phyloP scores from a whole-genome alignment of 2,113 vertebrate species.

The Microcebus murinus region DNA sequence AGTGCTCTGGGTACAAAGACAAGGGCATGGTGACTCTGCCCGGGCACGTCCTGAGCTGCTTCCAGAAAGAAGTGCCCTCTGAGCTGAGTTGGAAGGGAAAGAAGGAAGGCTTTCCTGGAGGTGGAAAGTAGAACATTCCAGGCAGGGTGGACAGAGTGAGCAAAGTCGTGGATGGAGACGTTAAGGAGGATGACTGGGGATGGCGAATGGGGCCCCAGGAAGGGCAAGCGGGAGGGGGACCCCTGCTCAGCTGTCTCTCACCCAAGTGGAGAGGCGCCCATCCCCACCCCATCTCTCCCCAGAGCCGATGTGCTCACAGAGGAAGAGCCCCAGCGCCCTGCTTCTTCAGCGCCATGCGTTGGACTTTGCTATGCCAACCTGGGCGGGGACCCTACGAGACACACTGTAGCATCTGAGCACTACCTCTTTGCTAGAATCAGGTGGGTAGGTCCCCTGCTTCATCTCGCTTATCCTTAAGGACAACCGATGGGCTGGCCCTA shows the following conservation, averaged over 20 bases:
- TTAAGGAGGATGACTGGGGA: not conserved
- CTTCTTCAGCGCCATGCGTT: accelerated
- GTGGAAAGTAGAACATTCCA: not conserved
- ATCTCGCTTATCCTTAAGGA: not conserved
- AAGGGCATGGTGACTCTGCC: not conserved
- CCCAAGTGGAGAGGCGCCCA: no score
- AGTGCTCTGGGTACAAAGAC: not conserved
- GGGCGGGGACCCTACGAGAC: accelerated
- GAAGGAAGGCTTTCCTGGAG: not conserved
- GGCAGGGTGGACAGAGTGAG: not conserved
- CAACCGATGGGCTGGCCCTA: not conserved
- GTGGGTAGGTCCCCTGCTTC: not conserved
- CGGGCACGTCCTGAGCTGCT: not conserved
- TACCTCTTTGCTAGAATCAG: not conserved
- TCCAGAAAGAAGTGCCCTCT: not conserved
- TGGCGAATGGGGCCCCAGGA: not conserved
- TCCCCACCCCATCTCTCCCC: not conserved
- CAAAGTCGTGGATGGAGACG: not conserved
- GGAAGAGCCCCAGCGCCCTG: accelerated
- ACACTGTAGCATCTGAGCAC: not conserved
- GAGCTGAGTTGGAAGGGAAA: not conserved
- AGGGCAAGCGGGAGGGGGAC: not conserved
- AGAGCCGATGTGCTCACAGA: accelerated
- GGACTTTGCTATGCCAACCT: not conserved
- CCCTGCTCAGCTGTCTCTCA: not conserved